Conservation (phyloP, 2,888 invertebrate genomes). For the Synanthedon tipuliformis region DNA sequence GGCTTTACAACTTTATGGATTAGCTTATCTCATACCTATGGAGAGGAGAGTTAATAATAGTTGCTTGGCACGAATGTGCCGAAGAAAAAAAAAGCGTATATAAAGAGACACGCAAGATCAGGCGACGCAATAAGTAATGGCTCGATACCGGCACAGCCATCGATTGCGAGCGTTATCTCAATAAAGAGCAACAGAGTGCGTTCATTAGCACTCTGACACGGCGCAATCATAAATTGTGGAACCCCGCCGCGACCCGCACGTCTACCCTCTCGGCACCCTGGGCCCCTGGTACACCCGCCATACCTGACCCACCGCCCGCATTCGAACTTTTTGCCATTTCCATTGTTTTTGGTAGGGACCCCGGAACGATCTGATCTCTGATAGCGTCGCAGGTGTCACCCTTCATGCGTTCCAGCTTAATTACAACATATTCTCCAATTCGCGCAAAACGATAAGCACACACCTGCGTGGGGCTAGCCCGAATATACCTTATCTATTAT, state of each 20-base stretch:
- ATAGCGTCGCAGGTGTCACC: slow-evolving; percentile 62
- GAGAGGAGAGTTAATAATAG: slow-evolving; percentile 47
- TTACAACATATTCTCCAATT: slow-evolving; percentile 55
- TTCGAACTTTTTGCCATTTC: slow-evolving; percentile 61
- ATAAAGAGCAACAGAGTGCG: slow-evolving; percentile 67
- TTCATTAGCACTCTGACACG: slow-evolving; percentile 69
- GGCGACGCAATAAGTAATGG: slow-evolving; percentile 57
- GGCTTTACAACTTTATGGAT: slow-evolving; percentile 37
- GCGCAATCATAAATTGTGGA: slow-evolving; percentile 66
- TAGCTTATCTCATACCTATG: slow-evolving; percentile 36
- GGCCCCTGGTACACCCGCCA: slow-evolving; percentile 21
- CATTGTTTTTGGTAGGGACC: slow-evolving; percentile 60
- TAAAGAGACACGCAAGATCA: slow-evolving; percentile 57
- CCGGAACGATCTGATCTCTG: slow-evolving; percentile 59
- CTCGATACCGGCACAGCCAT: slow-evolving; percentile 30
- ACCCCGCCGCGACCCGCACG: slow-evolving; percentile 62
- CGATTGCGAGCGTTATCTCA: slow-evolving; percentile 63
- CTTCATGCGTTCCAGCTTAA: slow-evolving; percentile 60
- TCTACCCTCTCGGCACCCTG: slow-evolving; percentile 44
- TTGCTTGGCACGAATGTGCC: slow-evolving; percentile 43
- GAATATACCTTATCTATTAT: slow-evolving; percentile 31
- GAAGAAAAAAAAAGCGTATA: slow-evolving; percentile 43
- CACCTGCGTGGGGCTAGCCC: slow-evolving; percentile 51
- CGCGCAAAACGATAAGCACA: slow-evolving; percentile 37
- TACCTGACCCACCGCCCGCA: slow-evolving; percentile 32